phyloP scores from a whole-genome alignment of 2,113 vertebrate species.

The Pseudorectes ferrugineus region DNA sequence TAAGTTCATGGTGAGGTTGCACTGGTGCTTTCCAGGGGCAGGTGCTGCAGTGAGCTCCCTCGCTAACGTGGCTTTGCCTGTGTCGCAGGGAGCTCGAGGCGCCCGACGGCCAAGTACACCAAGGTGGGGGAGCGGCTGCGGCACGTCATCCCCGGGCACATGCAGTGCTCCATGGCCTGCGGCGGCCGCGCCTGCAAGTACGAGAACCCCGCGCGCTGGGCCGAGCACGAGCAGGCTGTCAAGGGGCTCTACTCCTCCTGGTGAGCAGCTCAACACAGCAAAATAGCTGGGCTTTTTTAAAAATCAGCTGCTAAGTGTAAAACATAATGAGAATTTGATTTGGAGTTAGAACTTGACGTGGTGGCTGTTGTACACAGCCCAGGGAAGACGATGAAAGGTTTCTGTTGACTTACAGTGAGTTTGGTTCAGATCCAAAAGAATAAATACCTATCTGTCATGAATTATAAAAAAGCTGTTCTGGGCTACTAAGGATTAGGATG shows the following conservation, averaged over 20 bases:
- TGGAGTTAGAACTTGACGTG: neutral
- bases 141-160: constrained; percentile 90
- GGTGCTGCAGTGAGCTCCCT: neutral
- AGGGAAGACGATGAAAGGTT: neutral
- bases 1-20: fast-evolving
- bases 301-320: neutral
- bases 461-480: neutral
- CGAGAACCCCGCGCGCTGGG: constrained; percentile 93
- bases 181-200: constrained; percentile 96
- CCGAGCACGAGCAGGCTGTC: constrained; percentile 87
- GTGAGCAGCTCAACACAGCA: constrained; percentile 54
- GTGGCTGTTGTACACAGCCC: neutral
- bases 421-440: neutral
- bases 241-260: constrained; percentile 95
- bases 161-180: constrained; percentile 97
- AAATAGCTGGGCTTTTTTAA: neutral
- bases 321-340: neutral
- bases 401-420: neutral
- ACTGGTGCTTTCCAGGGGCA: fast-evolving
- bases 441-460: neutral
- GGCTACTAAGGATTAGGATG: neutral
- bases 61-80: neutral
- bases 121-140: constrained; percentile 93
- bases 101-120: constrained; percentile 92
- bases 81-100: constrained; percentile 73